Evolutionary conservation across 2,888 invertebrate species (phyloP).

Genomic region (Deilephila porcellus): DNA sequence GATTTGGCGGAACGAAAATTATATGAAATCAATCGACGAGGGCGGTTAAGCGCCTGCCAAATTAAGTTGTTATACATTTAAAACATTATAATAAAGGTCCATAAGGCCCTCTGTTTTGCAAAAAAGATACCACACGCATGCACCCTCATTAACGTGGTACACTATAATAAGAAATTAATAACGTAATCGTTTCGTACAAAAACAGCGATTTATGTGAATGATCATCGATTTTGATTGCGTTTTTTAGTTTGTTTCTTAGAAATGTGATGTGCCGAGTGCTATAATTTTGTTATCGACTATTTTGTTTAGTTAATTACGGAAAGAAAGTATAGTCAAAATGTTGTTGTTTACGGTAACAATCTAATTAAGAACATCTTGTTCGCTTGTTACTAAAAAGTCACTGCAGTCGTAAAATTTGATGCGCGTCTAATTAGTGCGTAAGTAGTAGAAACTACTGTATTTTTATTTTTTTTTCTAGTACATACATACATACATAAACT

Average conservation of each 20-base stretch:
- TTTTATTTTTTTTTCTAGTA: slow-evolving; percentile 35
- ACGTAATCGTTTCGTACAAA: slow-evolving; percentile 66
- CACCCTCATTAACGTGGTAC: slow-evolving; percentile 69
- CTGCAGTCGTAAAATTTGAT: slow-evolving; percentile 42
- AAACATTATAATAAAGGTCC: slow-evolving; percentile 73
- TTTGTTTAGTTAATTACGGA: slow-evolving; percentile 24
- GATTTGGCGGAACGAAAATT: slow-evolving; percentile 74
- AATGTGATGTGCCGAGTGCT: slow-evolving; percentile 33
- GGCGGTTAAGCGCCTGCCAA: slow-evolving; percentile 79
- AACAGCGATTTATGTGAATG: slow-evolving; percentile 60
- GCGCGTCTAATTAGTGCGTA: slow-evolving; percentile 46
- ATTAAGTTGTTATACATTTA: slow-evolving; percentile 80
- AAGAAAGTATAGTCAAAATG: background rate
- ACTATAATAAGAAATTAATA: slow-evolving; percentile 72
- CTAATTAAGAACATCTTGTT: background rate
- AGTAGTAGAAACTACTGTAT: slow-evolving; percentile 33
- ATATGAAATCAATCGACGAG: slow-evolving; percentile 78
- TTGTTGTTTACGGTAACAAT: background rate
- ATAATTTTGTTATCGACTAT: slow-evolving; percentile 32
- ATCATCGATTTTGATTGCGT: slow-evolving; percentile 48
- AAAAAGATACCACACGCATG: slow-evolving; percentile 78
- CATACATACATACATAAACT: no score
- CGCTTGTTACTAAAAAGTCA: background rate
- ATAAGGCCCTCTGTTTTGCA: slow-evolving; percentile 72
- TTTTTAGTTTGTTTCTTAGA: slow-evolving; percentile 54